Evolutionary conservation across 2,888 invertebrate genomes (phyloP).

Genomic region (Lobophora halterata): DNA sequence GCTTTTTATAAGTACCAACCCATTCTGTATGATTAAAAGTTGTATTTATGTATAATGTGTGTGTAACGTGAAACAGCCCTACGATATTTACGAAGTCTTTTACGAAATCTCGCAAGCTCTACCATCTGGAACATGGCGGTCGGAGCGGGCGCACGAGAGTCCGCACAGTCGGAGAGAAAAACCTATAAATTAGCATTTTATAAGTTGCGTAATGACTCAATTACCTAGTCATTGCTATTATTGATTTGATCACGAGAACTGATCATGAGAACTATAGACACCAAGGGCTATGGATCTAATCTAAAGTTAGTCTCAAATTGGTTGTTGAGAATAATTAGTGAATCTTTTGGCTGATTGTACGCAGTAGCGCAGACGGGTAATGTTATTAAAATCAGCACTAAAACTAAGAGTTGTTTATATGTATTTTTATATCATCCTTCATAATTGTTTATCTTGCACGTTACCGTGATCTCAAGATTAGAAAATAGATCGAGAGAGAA

Average conservation of each 20-base stretch:
- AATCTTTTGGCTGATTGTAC: no score
- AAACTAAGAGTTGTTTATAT: constrained; percentile 32
- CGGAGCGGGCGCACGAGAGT: no score
- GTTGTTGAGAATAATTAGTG: no score
- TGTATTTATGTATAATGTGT: constrained; percentile 4
- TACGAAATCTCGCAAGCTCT: constrained; percentile 7
- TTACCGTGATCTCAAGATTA: constrained; percentile 24
- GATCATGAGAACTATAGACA: no score
- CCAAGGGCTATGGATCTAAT: no score
- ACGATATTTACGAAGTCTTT: constrained; percentile 1
- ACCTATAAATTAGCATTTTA: no score
- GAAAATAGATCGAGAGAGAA: constrained; percentile 3
- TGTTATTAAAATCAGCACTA: constrained; percentile 35
- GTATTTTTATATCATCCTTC: constrained; percentile 30
- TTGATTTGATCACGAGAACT: no score
- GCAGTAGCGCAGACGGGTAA: constrained; percentile 20
- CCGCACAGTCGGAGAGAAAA: no score
- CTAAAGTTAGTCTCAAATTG: no score
- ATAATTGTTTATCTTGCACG: constrained; percentile 30
- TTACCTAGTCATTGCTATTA: no score
- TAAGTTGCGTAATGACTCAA: no score
- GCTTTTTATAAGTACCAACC: neutral
- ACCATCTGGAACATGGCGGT: constrained; percentile 21
- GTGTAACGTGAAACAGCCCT: constrained; percentile 7
- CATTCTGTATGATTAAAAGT: constrained; percentile 7